Evolutionary conservation across 2,113 vertebrate genomes (phyloP), one percentile per base, ranked within the genome.

Genomic region (Pipra filicauda): DNA sequence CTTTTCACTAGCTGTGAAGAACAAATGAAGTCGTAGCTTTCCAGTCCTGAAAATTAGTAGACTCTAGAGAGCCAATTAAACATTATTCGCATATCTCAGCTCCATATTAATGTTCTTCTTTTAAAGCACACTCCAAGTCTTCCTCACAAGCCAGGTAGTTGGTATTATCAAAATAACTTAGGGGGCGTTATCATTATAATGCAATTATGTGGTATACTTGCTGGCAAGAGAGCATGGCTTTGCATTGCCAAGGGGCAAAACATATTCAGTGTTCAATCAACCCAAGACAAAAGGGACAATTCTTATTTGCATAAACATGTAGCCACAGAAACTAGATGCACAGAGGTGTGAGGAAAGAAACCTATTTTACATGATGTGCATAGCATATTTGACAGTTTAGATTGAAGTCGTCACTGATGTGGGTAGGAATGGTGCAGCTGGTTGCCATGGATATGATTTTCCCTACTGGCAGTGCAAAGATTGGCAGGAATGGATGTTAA

Each of bases 301-400:
- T 97, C 97, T 98, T 97, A 99, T 99, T 99, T 99, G 97, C 98
- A 99, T 99, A 98, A 97, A 97, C 83, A 95, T 96, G 97, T 97
- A 98, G 98, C 98, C 98, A 98, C 96, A 93, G 98, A 98, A 98
- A 98, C 98, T 98, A 98, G 98, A 99, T 98, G 98, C 98, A 98
- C 93, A 97, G 97, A 97, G 97, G 97, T 98, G 98, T 98, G 98
- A 98, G 98, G 98, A 98, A 97, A 98, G 97, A 98, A 98, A 98
- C 98, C 98, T 98, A 98, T 98, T 99, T 99, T 99, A 98, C 98
- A 98, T 98, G 98, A 98, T 94, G 97, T 98, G 98, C 98, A 99
- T 99, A 98, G 97, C 98, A 98, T 98, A 98, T 98, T 98, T 98
- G 96, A 98, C 97, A 98, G 97, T 97, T 98, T 97, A 97, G 97